Base-by-base conservation (phyloP, 2,113 vertebrate species). In the Lucifuga dentata region DNA sequence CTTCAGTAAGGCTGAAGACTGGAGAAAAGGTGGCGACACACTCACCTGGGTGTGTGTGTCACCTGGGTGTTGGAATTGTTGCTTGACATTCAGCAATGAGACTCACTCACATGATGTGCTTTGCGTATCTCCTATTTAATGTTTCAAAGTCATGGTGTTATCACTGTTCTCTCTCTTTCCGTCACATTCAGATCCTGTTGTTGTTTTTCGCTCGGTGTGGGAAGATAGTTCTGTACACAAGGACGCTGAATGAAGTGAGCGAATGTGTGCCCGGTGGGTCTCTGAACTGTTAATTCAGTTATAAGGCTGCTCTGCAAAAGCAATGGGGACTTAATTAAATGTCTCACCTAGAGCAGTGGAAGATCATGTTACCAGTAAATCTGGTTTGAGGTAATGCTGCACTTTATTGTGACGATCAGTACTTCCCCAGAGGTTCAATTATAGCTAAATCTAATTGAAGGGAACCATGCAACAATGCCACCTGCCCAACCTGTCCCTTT, bases 291-390 rank as follows among this genome's bases (percentile, higher is more conserved):
- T 89, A 86, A 88, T 87, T 88, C 86, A 84, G 68, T 85, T 88
- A 88, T 83, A 78, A 73, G 74, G 82, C 84, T 78, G 76, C 77
- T 69, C 85, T 82, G 82, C 70, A 78, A 86, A 88, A 85, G 86
- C 82, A 88, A 80, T 61, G 83, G 85, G n/a, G 86, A 89, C 89
- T 88, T 89, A 91, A 91, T 91, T 85, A 88, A 89, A 91, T 85
- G 87, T 86, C 83, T 90, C 83, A 87, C 86, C 86, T 83, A 72
- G 65, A 87, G 86, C 84, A 57, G 78, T 19, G 33, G 76, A 80
- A 73, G 81, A 87, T 89, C 81, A 61, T 58, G 88, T 87, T 82
- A 85, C 86, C 77, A 76, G 73, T 86, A 86, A 91, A 91, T 91
- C 85, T 78, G 64, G 84, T 88, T 89, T 87, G 83, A 88, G 85